A percentile compares a stretch with the other conserved stretches of the same genome.
These are phyloP conservation scores for Florisuga fusca DNA, from an alignment of 2,797 vertebrate species.

Conservation along the genomic window DNA sequence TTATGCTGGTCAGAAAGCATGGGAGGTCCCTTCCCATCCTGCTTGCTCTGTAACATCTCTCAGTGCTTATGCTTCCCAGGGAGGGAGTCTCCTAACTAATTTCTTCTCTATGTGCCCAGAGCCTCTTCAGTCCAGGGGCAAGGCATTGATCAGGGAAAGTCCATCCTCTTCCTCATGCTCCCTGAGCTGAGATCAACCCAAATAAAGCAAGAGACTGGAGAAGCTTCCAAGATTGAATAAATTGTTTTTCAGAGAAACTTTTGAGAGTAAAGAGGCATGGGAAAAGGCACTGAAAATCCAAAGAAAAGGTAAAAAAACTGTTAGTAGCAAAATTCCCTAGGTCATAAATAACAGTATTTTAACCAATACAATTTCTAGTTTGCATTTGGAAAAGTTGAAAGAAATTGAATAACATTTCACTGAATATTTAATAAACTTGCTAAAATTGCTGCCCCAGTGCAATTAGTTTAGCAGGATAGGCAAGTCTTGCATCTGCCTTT, in stretches of 20 bases:
- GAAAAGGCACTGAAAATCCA: not conserved
- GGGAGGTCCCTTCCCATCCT: not conserved
- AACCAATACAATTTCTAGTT: not conserved
- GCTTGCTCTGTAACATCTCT: not conserved
- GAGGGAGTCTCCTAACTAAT: not conserved
- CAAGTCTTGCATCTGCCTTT: not conserved
- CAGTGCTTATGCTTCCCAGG: not conserved
- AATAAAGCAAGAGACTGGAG: not conserved
- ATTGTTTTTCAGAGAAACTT: not conserved
- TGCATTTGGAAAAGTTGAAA: not conserved
- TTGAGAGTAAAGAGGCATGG: not conserved
- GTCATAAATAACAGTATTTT: slow-evolving; percentile 21
- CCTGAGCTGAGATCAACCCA: not conserved
- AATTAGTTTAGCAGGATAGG: not conserved
- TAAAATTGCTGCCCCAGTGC: not conserved
- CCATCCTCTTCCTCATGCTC: not conserved
- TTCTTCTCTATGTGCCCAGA: not conserved
- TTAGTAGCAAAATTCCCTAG: not conserved
- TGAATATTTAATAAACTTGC: slow-evolving; percentile 3
- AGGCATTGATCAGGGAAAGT: not conserved
- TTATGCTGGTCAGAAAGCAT: not conserved
- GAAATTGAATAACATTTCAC: not conserved
- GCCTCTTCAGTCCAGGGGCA: not conserved
- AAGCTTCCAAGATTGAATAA: not conserved
- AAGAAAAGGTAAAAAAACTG: not conserved